Evolutionary conservation across 2,113 vertebrate genomes (phyloP).

Genomic region (Dipodomys merriami): DNA sequence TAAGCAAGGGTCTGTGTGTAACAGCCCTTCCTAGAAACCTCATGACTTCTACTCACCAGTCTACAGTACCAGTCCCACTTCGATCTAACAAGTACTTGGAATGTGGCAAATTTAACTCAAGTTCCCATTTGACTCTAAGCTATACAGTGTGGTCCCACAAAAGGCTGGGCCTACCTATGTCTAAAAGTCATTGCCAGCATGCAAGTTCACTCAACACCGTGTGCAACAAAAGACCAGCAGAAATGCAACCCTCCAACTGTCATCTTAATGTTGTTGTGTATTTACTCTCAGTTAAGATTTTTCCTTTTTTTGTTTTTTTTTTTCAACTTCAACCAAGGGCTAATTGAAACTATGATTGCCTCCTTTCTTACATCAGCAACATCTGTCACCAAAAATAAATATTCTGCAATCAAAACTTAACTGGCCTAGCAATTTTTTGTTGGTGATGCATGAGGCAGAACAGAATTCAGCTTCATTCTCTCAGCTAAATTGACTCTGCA

Average conservation of each 20-base stretch:
- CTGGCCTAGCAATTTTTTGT: constrained; percentile 64
- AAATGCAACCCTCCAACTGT: constrained; percentile 23
- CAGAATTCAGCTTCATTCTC: constrained; percentile 59
- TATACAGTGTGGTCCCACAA: neutral
- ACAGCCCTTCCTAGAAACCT: neutral
- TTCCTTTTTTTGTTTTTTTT: constrained; percentile 24
- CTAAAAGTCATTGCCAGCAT: neutral
- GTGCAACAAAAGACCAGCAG: neutral
- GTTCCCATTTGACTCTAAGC: neutral
- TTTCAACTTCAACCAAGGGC: constrained; percentile 10
- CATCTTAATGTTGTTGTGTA: neutral
- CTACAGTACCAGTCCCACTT: neutral
- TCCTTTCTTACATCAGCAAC: constrained; percentile 65
- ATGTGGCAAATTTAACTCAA: neutral
- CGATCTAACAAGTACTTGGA: neutral
- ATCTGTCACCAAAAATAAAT: constrained; percentile 76
- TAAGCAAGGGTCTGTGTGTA: neutral
- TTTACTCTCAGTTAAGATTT: constrained; percentile 50
- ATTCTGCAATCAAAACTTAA: constrained; percentile 73
- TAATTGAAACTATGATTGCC: constrained; percentile 52
- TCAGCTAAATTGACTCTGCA: constrained; percentile 62
- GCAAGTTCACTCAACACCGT: neutral
- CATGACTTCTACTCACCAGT: neutral
- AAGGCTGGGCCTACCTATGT: neutral
- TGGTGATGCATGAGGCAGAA: constrained; percentile 69